Base-by-base conservation (phyloP, 2,888 invertebrate genomes). In the Anaspis maculata region DNA sequence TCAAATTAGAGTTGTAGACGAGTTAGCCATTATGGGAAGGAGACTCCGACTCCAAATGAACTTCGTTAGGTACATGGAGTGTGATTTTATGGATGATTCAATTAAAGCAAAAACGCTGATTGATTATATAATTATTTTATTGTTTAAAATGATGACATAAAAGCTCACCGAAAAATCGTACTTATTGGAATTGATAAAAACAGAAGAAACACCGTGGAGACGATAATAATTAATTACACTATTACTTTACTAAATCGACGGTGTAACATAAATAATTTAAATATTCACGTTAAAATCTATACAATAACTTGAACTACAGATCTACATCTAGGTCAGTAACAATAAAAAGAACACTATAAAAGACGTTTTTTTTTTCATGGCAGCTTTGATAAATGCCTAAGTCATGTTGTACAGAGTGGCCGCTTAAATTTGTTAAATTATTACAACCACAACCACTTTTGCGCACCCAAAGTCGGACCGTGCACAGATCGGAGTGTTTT, bases 401-500 rank as follows among this genome's bases (percentile, higher is more conserved):
- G 42, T 39, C 42, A 44, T 41, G 34, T 37, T 16, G 13, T 14
- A 13, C 32, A 21, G 13, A n/a, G n/a, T n/a, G n/a, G n/a, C n/a
- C n/a, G n/a, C n/a, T n/a, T n/a, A n/a, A n/a, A n/a, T n/a, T n/a
- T n/a, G n/a, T n/a, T n/a, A n/a, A n/a, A n/a, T n/a, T n/a, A n/a
- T n/a, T n/a, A n/a, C n/a, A n/a, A n/a, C n/a, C n/a, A n/a, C n/a
- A n/a, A n/a, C n/a, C n/a, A n/a, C n/a, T n/a, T n/a, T 32, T 25
- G 13, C 27, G 23, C 27, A 33, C 26, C 37, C 27, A 16, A 11
- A 30, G 30, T 32, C 39, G 31, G 34, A 30, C 35, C 42, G 30
- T 31, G 39, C 41, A 48, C 46, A 57, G 60, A 72, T 78, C 83
- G 83, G 83, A 81, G 84, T 84, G 82, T 80, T 80, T 81, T 79